phyloP scores from a whole-genome alignment of 2,113 vertebrate genomes.

The Gallinago undulata region DNA sequence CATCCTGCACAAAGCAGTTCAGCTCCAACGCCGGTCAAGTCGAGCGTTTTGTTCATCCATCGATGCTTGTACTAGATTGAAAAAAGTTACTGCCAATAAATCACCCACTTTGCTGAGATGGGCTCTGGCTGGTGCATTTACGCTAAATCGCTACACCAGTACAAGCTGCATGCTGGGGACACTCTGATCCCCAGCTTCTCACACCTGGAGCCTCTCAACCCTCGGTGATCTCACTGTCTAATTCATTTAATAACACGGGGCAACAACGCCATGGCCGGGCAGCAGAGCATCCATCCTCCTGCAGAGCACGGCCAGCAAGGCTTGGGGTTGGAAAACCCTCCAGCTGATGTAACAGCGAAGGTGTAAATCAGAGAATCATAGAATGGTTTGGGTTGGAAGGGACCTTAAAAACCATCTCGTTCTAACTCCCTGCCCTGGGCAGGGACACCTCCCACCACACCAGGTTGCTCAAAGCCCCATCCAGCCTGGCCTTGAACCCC shows the following conservation, averaged over 20 bases:
- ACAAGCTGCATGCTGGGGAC: neutral
- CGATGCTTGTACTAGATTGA: accelerated
- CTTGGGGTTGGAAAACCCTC: neutral
- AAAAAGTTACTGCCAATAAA: neutral
- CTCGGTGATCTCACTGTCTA: neutral
- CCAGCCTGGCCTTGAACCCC: neutral
- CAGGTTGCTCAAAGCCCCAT: neutral
- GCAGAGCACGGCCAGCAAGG: neutral
- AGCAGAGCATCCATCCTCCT: neutral
- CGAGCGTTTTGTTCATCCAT: neutral
- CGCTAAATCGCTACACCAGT: neutral
- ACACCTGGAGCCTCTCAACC: neutral
- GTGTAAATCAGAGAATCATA: neutral
- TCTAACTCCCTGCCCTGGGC: neutral
- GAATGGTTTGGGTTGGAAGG: neutral
- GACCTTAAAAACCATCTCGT: neutral
- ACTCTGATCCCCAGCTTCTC: neutral
- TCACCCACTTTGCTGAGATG: neutral
- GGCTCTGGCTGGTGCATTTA: neutral
- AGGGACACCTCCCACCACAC: neutral
- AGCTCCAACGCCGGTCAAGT: neutral
- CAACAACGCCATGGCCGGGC: neutral
- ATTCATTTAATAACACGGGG: neutral
- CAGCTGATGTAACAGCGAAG: neutral
- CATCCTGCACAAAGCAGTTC: accelerated